phyloP scores from a whole-genome alignment of 2,888 invertebrate genomes.

The Clivina fossor region DNA sequence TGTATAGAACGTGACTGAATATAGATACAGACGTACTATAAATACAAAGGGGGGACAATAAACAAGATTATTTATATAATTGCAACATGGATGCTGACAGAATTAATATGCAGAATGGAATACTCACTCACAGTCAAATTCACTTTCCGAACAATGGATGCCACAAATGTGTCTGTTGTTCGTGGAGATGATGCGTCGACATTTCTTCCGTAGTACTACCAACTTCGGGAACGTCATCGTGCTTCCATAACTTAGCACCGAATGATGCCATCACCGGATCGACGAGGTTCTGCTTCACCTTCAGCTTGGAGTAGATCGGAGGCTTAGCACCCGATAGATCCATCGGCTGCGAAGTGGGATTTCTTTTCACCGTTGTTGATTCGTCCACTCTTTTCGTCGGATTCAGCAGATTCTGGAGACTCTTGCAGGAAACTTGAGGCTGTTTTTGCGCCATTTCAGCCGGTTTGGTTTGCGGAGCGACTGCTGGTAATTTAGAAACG shows the following conservation, averaged over 20 bases:
- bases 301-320: constrained; percentile 50
- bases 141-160: constrained; percentile 86
- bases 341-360: constrained; percentile 47
- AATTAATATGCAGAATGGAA: neutral
- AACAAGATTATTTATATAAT: too few species aligned
- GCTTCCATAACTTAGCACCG: constrained; percentile 47
- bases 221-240: constrained; percentile 63
- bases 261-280: constrained; percentile 50
- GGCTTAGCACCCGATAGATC: constrained; percentile 50
- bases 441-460: constrained; percentile 37
- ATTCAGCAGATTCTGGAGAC: constrained; percentile 63
- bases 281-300: constrained; percentile 54
- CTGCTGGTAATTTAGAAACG: constrained; percentile 38
- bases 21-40: too few species aligned
- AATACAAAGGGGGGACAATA: constrained; percentile 2
- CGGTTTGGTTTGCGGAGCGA: constrained; percentile 36
- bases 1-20: too few species aligned
- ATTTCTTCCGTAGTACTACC: constrained; percentile 65
- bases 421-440: constrained; percentile 50
- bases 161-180: constrained; percentile 73
- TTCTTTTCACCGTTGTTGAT: constrained; percentile 9
- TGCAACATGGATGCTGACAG: too few species aligned
- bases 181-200: constrained; percentile 55
- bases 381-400: constrained; percentile 49
- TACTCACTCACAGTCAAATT: constrained; percentile 43